A percentile compares a stretch with the other conserved stretches of the same genome.
Conservation (phyloP, 2,797 vertebrate genomes). For the Denticeps clupeoides region DNA sequence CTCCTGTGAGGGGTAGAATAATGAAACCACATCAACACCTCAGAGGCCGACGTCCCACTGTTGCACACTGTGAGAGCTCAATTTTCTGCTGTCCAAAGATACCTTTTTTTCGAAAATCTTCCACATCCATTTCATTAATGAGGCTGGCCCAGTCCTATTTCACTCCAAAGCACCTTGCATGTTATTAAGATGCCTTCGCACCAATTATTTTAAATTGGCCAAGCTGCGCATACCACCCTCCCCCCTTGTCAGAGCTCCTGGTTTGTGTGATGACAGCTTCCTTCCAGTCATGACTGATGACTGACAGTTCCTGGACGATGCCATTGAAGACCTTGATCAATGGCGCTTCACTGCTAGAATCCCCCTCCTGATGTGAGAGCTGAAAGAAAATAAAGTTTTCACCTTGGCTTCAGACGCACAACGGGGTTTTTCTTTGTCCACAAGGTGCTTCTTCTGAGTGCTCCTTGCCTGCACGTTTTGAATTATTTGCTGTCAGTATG, state of each 20-base stretch:
- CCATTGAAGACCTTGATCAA: not conserved
- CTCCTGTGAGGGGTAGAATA: too few species aligned
- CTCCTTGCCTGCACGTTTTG: too few species aligned
- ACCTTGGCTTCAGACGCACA: not conserved
- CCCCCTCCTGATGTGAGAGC: not conserved
- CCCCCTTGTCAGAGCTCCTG: not conserved
- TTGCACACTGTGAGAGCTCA: not conserved
- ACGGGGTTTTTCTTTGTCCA: not conserved
- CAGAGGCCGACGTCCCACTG: too few species aligned
- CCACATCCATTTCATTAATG: conserved; percentile 1
- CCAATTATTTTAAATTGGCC: conserved; percentile 4
- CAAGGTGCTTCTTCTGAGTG: not conserved
- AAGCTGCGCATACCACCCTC: not conserved
- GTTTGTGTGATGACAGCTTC: conserved; percentile 1
- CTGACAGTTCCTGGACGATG: not conserved
- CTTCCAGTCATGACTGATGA: not conserved
- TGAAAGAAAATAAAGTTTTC: not conserved
- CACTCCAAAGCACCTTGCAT: not conserved
- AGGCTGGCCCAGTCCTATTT: not conserved
- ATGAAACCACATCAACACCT: too few species aligned
- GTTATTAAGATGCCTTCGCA: not conserved
- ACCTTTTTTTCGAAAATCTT: not conserved
- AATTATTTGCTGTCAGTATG: not conserved
- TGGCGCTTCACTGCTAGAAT: not conserved
- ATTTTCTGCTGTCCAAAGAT: not conserved